phyloP scores from a whole-genome alignment of 2,113 vertebrate genomes.

The Spea multiplicata region DNA sequence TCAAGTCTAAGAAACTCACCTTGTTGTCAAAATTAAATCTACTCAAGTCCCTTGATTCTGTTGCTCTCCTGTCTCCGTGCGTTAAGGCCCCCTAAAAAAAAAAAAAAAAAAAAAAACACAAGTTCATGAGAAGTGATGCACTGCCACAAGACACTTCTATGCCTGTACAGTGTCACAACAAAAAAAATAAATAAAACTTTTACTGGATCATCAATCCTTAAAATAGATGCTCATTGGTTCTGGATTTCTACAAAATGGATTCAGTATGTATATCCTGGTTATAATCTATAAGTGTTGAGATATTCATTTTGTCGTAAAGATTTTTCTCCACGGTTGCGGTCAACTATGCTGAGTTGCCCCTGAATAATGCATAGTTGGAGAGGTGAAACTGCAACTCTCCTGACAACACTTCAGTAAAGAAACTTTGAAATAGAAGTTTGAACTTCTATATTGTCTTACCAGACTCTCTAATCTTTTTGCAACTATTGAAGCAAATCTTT shows the following conservation, averaged over 20 bases:
- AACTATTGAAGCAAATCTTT: conserved; percentile 96
- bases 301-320: too few relatives aligned
- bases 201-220: too few relatives aligned
- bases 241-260: too few relatives aligned
- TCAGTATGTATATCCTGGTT: too few relatives aligned
- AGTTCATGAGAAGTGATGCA: neutral
- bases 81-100: conserved; percentile 88
- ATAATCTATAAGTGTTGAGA: too few relatives aligned
- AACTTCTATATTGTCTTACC: conserved; percentile 66
- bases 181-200: too few relatives aligned
- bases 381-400: too few relatives aligned
- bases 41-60: conserved; percentile 94
- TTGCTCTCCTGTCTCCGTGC: conserved; percentile 94
- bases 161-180: neutral
- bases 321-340: too few relatives aligned
- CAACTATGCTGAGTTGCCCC: too few relatives aligned
- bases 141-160: neutral
- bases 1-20: conserved; percentile 60
- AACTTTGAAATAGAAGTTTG: neutral
- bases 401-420: too few relatives aligned
- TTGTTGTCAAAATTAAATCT: conserved; percentile 99
- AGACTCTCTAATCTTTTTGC: conserved; percentile 97
- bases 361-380: too few relatives aligned
- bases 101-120: neutral
- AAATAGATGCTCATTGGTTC: too few relatives aligned